phyloP scores from a whole-genome alignment of 2,888 invertebrate genomes.

The Hartigia nigra region DNA sequence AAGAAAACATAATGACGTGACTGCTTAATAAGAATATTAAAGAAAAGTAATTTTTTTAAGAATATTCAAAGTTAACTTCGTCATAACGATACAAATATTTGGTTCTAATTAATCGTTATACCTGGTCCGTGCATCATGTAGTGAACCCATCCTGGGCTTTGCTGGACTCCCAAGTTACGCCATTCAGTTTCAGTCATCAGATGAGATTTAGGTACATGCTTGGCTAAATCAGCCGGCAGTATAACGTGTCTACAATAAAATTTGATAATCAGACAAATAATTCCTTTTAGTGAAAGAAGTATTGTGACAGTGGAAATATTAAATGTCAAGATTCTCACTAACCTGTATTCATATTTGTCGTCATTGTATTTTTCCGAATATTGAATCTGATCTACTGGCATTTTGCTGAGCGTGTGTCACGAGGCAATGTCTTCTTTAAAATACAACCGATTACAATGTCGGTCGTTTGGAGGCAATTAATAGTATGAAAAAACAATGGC shows the following conservation, averaged over 20 bases:
- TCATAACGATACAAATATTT: neutral
- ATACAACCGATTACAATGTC: neutral
- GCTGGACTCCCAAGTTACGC: conserved; percentile 94
- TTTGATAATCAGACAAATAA: neutral
- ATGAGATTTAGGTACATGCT: conserved; percentile 87
- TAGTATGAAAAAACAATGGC: neutral
- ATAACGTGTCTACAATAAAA: conserved; percentile 82
- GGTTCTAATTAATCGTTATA: conserved; percentile 39
- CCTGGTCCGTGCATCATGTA: conserved; percentile 91
- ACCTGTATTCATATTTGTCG: conserved; percentile 90
- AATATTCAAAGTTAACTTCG: conserved; percentile 3
- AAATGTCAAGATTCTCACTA: conserved; percentile 37
- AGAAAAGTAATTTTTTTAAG: neutral
- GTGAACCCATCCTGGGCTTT: conserved; percentile 91
- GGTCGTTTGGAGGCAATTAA: neutral
- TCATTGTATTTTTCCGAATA: conserved; percentile 94
- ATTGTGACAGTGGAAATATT: neutral
- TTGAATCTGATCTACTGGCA: conserved; percentile 86
- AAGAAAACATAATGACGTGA: neutral
- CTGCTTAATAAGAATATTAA: neutral
- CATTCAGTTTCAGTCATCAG: conserved; percentile 95
- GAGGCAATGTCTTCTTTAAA: neutral
- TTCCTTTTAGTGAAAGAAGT: neutral
- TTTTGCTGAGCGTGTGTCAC: conserved; percentile 47
- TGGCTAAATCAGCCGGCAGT: conserved; percentile 85